Percentiles rank a stretch among this genome's conserved stretches.
These are phyloP conservation scores for Cynoglossus semilaevis DNA, from an alignment of 2,113 vertebrate genomes.

Conservation along the genomic window DNA sequence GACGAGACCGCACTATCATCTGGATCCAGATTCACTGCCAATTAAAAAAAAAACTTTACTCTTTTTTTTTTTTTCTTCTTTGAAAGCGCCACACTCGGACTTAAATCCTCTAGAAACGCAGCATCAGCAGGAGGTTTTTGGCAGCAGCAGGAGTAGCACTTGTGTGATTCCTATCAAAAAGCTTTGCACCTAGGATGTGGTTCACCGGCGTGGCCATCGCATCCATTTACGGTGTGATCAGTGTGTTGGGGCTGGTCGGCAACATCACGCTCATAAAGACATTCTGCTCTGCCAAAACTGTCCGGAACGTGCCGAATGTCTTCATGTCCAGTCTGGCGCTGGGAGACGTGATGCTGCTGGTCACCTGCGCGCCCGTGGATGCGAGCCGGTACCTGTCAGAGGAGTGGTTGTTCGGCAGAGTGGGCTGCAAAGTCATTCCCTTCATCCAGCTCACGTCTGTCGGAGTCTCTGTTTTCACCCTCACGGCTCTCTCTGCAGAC, in stretches of 20 bases:
- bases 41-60: too few relatives aligned
- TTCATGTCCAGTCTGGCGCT: slow-evolving; percentile 95
- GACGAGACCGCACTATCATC: too few relatives aligned
- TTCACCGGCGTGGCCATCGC: slow-evolving; percentile 83
- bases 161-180: neutral
- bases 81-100: too few relatives aligned
- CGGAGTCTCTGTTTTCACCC: slow-evolving; percentile 96
- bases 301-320: slow-evolving; percentile 88
- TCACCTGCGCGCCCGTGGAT: slow-evolving; percentile 96
- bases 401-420: slow-evolving; percentile 91
- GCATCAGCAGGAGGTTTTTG: too few relatives aligned
- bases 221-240: slow-evolving; percentile 85
- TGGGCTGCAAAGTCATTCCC: slow-evolving; percentile 94
- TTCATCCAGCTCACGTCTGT: slow-evolving; percentile 97
- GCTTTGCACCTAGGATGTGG: slow-evolving; percentile 68
- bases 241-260: slow-evolving; percentile 86
- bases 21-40: too few relatives aligned
- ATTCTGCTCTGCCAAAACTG: slow-evolving; percentile 88
- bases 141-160: too few relatives aligned
- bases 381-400: slow-evolving; percentile 91
- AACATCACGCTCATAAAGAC: slow-evolving; percentile 95
- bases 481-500: slow-evolving; percentile 94
- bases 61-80: too few relatives aligned
- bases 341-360: slow-evolving; percentile 89
- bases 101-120: too few relatives aligned